These are phyloP conservation scores for Malacosoma neustria DNA, from an alignment of 2,888 invertebrate species.

Conservation along the genomic window DNA sequence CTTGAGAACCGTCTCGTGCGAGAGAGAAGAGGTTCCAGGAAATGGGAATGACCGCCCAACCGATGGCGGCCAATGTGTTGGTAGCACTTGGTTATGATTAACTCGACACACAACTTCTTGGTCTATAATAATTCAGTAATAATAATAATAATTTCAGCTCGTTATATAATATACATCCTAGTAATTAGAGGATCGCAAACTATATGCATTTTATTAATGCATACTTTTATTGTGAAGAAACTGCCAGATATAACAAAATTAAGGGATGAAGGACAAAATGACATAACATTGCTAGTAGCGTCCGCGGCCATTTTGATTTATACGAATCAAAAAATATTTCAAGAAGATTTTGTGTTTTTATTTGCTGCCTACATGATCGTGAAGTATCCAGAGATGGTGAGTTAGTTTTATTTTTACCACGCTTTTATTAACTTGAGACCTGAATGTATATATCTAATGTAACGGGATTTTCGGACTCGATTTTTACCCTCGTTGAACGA, in stretches of 20 bases:
- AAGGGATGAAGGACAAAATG: constrained; percentile 14
- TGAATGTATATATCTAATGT: too few species aligned
- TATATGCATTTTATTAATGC: constrained; percentile 12
- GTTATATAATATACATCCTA: constrained; percentile 34
- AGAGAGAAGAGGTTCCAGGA: too few species aligned
- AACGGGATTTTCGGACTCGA: too few species aligned
- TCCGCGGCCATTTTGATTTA: constrained; percentile 18
- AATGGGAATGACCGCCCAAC: too few species aligned
- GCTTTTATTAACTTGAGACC: too few species aligned
- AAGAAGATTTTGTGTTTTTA: constrained; percentile 28
- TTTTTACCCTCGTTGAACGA: too few species aligned
- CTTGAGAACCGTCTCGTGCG: too few species aligned
- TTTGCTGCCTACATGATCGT: constrained; percentile 28
- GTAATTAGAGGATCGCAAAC: constrained; percentile 23
- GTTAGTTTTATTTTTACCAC: constrained; percentile 12
- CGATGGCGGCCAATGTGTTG: too few species aligned
- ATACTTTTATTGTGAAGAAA: constrained; percentile 8
- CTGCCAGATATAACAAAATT: constrained; percentile 8
- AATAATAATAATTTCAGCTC: constrained; percentile 43
- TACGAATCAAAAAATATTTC: constrained; percentile 19
- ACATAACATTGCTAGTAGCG: constrained; percentile 15
- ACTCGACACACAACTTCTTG: too few species aligned
- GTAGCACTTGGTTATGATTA: too few species aligned
- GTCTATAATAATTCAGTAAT: too few species aligned
- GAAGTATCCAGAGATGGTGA: constrained; percentile 36